Evolutionary conservation across 2,797 vertebrate genomes (phyloP).

Genomic region (Lacerta bilineata): DNA sequence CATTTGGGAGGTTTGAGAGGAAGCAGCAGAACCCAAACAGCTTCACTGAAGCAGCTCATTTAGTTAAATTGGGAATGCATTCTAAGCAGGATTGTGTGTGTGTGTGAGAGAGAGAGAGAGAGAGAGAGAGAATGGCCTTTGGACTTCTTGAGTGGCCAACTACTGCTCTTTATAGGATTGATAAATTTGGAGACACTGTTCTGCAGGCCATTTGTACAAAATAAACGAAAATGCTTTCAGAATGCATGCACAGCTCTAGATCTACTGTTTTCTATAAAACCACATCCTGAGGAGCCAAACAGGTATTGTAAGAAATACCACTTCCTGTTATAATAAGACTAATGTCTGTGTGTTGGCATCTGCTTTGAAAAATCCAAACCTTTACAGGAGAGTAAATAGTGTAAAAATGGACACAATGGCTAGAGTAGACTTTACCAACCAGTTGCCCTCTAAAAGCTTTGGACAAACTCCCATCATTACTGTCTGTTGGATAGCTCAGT

Average conservation of each 20-base stretch:
- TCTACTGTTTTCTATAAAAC: conserved; percentile 25
- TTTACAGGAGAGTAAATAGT: neutral
- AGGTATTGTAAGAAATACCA: neutral
- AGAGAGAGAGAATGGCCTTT: neutral
- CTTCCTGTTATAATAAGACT: conserved; percentile 46
- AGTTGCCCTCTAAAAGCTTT: neutral
- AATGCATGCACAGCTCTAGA: neutral
- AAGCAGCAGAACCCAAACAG: neutral
- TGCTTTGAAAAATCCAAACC: conserved; percentile 24
- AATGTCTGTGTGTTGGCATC: neutral
- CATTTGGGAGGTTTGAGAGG: neutral
- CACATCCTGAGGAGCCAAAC: conserved; percentile 42
- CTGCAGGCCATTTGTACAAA: neutral
- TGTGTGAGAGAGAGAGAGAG: too few relatives aligned
- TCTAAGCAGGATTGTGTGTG: too few relatives aligned
- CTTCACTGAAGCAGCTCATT: neutral
- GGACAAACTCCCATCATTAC: neutral
- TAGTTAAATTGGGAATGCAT: neutral
- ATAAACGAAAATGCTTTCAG: neutral
- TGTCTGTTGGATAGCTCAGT: neutral
- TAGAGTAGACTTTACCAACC: neutral
- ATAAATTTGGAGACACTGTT: neutral
- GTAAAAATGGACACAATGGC: neutral
- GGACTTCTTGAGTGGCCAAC: neutral
- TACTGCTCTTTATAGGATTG: neutral